Evolutionary conservation across 2,113 vertebrate genomes (phyloP), one percentile per base, ranked within the genome.

Genomic region (Progne subis): DNA sequence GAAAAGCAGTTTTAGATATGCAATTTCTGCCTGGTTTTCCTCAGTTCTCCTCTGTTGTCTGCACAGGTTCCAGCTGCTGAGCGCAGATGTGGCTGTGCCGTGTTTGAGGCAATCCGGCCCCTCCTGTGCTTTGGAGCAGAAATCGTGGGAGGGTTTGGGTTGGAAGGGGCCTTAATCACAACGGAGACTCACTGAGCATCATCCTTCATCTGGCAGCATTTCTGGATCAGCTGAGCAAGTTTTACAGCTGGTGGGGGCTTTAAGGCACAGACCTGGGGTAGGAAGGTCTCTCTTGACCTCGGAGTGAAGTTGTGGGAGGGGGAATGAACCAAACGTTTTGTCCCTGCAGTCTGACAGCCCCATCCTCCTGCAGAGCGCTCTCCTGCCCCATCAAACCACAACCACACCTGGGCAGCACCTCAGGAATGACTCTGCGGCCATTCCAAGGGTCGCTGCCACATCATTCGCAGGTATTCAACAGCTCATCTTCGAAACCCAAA

Each of bases 401-500:
- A 28, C 31, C 79, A 43, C 34, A 13, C 43, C 1, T 0, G 2
- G 57, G 4, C 67, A 77, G 64, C 59, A 14, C 20, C 57, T 55
- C 65, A 26, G 0, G 69, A 78, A 17, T 6, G 2, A 2, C 53
- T 9, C 34, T 26, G 14, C 26, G 67, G 18, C 34, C 3, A 0
- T 32, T 26, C 43, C 32, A 12, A 1, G 55, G 34, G 29, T 29
- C 25, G 1, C 37, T 37, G 52, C 39, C 18, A 0, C 2, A 7
- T 10, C 6, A 1, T 3, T 18, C 11, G 0, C 0, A 4, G 6
- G 17, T 1, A 1, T 3, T 34, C 53, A 43, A 8, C 12, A 13
- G 5, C 44, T 15, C 18, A 18, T 26, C 65, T 43, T 34, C 23
- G 18, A 61, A 25, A 41, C 18, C 7, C 26, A 3, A 5, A 18